A percentile compares a stretch with the other conserved stretches of the same genome.
Evolutionary conservation across 2,797 vertebrate species (phyloP).

Genomic region (Cetoscarus ocellatus): DNA sequence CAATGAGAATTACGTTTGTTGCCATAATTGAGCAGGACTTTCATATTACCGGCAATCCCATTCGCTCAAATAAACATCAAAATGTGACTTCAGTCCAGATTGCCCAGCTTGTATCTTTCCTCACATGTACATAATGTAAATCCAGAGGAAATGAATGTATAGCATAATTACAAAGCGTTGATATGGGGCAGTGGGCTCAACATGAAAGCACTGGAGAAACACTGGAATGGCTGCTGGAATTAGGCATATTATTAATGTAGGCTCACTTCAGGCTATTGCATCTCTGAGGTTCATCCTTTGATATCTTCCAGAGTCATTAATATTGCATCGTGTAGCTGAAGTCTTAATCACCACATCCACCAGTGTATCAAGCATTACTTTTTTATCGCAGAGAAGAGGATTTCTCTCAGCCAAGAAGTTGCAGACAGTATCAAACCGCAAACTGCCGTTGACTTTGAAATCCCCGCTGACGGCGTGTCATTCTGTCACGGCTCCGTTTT

Average conservation of each 20-base stretch:
- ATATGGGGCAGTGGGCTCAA: conserved; percentile 50
- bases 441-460: conserved; percentile 58
- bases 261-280: conserved; percentile 73
- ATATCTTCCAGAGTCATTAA: conserved; percentile 82
- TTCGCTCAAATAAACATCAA: too few relatives aligned
- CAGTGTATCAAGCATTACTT: conserved; percentile 41
- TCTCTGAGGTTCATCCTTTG: conserved; percentile 76
- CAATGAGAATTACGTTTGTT: too few relatives aligned
- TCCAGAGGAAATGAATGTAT: conserved; percentile 54
- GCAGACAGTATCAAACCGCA: conserved; percentile 55
- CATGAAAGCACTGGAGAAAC: conserved; percentile 71
- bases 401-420: conserved; percentile 51
- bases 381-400: not conserved
- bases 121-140: conserved; percentile 26
- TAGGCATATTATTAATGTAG: conserved; percentile 78
- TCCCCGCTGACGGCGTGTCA: conserved; percentile 49
- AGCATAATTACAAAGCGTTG: conserved; percentile 66
- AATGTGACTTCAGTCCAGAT: too few relatives aligned
- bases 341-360: conserved; percentile 75
- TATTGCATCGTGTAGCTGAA: conserved; percentile 77
- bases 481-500: conserved; percentile 35
- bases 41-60: too few relatives aligned
- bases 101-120: too few relatives aligned
- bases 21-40: too few relatives aligned
- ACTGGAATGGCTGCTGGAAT: conserved; percentile 66